Base-by-base conservation (phyloP, 1,140 invertebrate genomes). In the Spodoptera frugiperda region DNA sequence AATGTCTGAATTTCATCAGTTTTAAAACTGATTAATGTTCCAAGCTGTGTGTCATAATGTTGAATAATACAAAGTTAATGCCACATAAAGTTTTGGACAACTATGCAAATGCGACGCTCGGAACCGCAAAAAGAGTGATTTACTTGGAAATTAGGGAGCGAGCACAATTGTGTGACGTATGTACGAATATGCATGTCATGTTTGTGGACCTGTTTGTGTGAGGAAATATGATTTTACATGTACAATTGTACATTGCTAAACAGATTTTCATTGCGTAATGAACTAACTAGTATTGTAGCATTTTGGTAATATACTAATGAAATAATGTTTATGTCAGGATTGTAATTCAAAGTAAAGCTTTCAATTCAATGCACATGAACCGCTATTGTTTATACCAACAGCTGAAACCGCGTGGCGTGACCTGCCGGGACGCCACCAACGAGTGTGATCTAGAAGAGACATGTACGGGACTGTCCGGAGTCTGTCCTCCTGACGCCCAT, bases 381-480 rank as follows among this genome's bases (percentile, higher is more conserved):
- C 5, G 8, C 33, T 8, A 6, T 4, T 9, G 6, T 4, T 39
- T 39, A 30, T 46, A n/a, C 17, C 12, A 11, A 12, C 92, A 98
- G 98, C 94, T 99, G 17, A 95, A 96, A 68, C 94, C 96, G 1
- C 95, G 95, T 33, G 98, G 98, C 25, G 95, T 96, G 21, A 91
- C 97, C 10, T 99, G 99, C 91, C 96, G 98, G 2, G 96, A 97
- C 19, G 95, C 97, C 0, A 95, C 95, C 57, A 98, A 98, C 89
- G 98, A 99, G 89, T 99, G 99, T 93, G 99, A 99, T 94, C 94
- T 99, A 14, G 97, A 98, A 25, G 99, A 99, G 90, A 96, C 96
- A 33, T 99, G 99, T 91, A 96, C 97, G 59, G 99, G 99, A 0
- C 95, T 97, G 11, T 96, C 95, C 53, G 98, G 98, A 0, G 95